Base-by-base conservation (phyloP, 2,888 invertebrate species). In the Desoria tigrina region DNA sequence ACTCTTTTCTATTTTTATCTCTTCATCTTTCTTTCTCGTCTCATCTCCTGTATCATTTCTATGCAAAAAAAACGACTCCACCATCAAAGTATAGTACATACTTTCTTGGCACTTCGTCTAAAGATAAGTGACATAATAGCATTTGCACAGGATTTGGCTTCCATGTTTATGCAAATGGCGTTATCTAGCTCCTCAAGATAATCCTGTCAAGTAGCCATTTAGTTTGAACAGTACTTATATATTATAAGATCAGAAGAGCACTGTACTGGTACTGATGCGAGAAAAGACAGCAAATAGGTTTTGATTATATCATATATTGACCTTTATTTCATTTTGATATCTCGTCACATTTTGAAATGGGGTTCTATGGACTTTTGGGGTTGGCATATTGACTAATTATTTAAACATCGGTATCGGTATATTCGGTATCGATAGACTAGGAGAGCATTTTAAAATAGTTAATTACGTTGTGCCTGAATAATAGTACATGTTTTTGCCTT, bases 201-300 rank as follows among this genome's bases (percentile, higher is more conserved):
- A 51, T 51, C 51, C 51, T 51, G 51, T 51, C 51, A 51, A 51
- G 51, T 51, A 51, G 51, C 24, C 51, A 51, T 51, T 51, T 51
- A 51, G 26, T 26, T 4, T 3, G 24, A 24, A 18, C 51, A 26
- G 24, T 45, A 21, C 21, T 45, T 21, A 45, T n/a, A n/a, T n/a
- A n/a, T n/a, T n/a, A n/a, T 45, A n/a, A 21, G 45, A 45, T 21
- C n/a, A n/a, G 16, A 21, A 45, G 45, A n/a, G 45, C 6, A 18
- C 16, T 21, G 21, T 16, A 21, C 16, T 45, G 45, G n/a, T 6
- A 39, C 16, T 45, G 4, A 16, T 45, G n/a, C 16, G 6, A 45
- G 16, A n/a, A 6, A 32, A 32, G 6, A 32, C 32, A 32, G 6
- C 32, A 32, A 32, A 32, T 32, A 32, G 11, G 6, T 32, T 11